Evolutionary conservation across 2,888 invertebrate genomes (phyloP), one percentile per base, ranked within the genome.

Genomic region (Polylopha cassiicola): DNA sequence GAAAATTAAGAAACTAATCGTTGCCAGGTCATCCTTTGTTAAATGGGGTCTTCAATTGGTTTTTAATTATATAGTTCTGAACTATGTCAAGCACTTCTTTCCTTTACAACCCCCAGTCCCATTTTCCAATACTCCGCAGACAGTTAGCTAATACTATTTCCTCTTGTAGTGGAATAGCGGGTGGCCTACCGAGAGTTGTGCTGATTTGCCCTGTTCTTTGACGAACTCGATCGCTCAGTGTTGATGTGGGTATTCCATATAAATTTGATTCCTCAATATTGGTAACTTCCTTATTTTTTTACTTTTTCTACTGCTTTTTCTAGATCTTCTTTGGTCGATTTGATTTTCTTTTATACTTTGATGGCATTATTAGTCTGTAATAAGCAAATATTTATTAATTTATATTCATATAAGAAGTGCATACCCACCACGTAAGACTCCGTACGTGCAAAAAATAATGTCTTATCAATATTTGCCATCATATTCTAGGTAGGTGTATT

Each of bases 1-100:
- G 30, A 42, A 55, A 53, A 21, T 26, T 15, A 4, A 47, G 37
- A 23, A 51, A 54, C 53, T 50, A 58, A 11, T 52, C 49, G 8
- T 17, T 4, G 1, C 55, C 53, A 6, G 48, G 50, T 28, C 10
- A 45, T 6, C 26, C 41, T 33, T 54, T 11, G 23, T 36, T 45
- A 30, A 52, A 51, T 1, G 47, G 43, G 1, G 43, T 47, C n/a
- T 24, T 14, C 7, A 48, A 15, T 4, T 42, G 28, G 24, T 50
- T 50, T 26, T 18, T 21, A 15, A 28, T 43, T 15, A 57, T 22
- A 41, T 39, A 54, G 13, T 45, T 39, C 9, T 26, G 17, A 9
- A 24, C 34, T 4, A 50, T 15, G n/a, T 48, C 44, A 3, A 49
- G n/a, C 8, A 51, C 37, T 33, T 51, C 50, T 15, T 30, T 26